phyloP scores from a whole-genome alignment of 2,888 invertebrate genomes.

The Acronicta alni region DNA sequence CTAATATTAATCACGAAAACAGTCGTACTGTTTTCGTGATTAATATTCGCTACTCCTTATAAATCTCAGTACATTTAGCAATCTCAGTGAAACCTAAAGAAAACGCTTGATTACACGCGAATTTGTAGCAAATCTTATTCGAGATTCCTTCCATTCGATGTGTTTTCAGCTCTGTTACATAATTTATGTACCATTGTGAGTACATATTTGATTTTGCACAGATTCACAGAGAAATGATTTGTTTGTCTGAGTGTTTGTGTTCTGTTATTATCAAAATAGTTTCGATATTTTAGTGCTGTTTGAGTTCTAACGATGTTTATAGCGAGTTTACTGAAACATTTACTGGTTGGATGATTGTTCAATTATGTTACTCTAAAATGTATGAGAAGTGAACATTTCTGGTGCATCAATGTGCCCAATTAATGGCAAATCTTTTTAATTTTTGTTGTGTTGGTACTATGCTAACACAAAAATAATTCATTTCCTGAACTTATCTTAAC shows the following conservation, averaged over 20 bases:
- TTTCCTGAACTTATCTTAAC: too few species aligned
- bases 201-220: constrained; percentile 16
- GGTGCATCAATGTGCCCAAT: too few species aligned
- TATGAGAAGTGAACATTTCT: too few species aligned
- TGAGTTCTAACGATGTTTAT: neutral
- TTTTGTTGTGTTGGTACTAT: too few species aligned
- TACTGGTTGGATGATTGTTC: too few species aligned
- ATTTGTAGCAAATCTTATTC: constrained; percentile 17
- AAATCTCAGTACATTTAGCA: constrained; percentile 9
- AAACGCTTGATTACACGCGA: constrained; percentile 21
- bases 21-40: too few species aligned
- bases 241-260: constrained; percentile 3
- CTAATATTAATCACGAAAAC: too few species aligned
- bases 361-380: too few species aligned
- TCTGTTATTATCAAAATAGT: constrained; percentile 14
- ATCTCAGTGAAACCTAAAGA: constrained; percentile 3
- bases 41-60: constrained; percentile 4
- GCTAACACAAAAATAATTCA: too few species aligned
- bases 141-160: constrained; percentile 7
- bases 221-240: constrained; percentile 10
- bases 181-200: constrained; percentile 20
- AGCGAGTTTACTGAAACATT: neutral
- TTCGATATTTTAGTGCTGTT: constrained; percentile 7
- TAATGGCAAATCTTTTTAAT: too few species aligned
- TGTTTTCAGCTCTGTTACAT: constrained; percentile 16